Conservation (phyloP, 2,113 vertebrate species). For the Isurus oxyrinchus region DNA sequence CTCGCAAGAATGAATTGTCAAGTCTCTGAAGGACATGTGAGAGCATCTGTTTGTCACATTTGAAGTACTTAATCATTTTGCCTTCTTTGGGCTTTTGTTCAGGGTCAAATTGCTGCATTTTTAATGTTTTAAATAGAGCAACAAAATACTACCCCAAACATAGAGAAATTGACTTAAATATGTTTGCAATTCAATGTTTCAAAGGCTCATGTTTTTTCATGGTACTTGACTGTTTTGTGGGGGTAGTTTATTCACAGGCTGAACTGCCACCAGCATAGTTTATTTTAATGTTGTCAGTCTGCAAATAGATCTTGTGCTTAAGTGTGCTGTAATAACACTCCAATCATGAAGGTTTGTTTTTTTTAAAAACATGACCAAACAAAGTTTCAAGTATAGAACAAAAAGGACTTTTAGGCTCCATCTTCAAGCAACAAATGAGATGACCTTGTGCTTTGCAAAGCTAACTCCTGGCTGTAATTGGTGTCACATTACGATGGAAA, state of each 20-base stretch:
- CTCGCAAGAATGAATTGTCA: neutral
- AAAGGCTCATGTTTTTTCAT: neutral
- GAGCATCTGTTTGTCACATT: neutral
- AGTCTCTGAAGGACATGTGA: neutral
- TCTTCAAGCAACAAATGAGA: neutral
- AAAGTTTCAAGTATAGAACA: neutral
- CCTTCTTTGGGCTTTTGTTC: neutral
- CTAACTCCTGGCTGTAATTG: neutral
- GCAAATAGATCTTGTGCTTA: neutral
- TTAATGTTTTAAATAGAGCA: neutral
- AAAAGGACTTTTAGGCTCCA: neutral
- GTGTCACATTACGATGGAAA: too few species aligned
- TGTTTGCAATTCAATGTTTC: neutral
- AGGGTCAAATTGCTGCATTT: neutral
- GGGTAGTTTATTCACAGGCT: neutral
- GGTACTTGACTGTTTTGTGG: neutral
- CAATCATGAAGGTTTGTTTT: neutral
- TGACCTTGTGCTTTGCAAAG: neutral
- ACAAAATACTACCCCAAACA: neutral
- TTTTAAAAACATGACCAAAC: neutral
- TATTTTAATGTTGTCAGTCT: neutral
- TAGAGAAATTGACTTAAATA: neutral
- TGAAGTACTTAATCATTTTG: conserved; percentile 18
- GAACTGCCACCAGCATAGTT: neutral
- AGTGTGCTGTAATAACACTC: neutral